phyloP scores from a whole-genome alignment of 2,113 vertebrate species.

The Raja brachyura region DNA sequence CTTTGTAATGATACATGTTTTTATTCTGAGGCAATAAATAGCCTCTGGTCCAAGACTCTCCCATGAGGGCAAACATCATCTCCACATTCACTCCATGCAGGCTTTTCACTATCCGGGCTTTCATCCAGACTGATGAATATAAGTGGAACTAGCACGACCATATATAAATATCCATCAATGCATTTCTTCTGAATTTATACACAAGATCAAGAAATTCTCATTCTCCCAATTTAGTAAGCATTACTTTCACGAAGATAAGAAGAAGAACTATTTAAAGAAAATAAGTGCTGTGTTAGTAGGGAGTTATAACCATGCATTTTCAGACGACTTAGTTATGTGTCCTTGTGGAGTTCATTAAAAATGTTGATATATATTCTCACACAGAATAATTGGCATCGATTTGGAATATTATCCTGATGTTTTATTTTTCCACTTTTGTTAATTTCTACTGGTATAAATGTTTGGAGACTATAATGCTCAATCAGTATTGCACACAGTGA shows the following conservation, averaged over 20 bases:
- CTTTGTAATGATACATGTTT: too few relatives aligned
- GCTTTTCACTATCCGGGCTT: too few relatives aligned
- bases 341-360: not conserved
- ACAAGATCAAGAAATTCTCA: not conserved
- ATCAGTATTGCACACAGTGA: not conserved
- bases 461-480: not conserved
- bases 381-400: not conserved
- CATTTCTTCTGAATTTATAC: not conserved
- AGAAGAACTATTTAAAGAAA: not conserved
- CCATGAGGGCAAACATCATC: too few relatives aligned
- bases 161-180: not conserved
- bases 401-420: not conserved
- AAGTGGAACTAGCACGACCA: not conserved
- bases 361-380: not conserved
- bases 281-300: not conserved
- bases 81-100: too few relatives aligned
- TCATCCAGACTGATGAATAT: not conserved
- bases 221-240: not conserved
- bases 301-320: not conserved
- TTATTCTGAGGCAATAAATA: too few relatives aligned
- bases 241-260: not conserved
- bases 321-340: not conserved
- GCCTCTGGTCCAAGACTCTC: too few relatives aligned
- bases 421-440: not conserved
- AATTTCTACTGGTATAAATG: slow-evolving; percentile 9